Conservation (phyloP, 2,113 vertebrate species). For the Pseudorectes ferrugineus region DNA sequence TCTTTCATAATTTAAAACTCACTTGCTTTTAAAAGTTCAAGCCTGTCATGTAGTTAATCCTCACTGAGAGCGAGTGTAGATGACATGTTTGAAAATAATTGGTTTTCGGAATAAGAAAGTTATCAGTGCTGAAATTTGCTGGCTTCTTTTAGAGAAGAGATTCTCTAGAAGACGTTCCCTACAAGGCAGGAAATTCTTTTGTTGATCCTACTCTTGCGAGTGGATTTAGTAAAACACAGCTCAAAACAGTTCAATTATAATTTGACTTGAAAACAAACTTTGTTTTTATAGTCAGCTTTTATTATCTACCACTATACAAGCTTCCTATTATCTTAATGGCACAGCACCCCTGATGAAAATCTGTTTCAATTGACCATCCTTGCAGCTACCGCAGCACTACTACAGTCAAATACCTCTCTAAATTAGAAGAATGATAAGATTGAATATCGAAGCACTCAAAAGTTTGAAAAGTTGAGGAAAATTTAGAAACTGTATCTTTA, state of each 20-base stretch:
- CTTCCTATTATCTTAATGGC: not conserved
- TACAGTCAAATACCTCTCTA: not conserved
- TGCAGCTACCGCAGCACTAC: not conserved
- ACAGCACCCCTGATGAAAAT: not conserved
- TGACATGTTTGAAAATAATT: constrained; percentile 42
- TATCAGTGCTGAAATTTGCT: not conserved
- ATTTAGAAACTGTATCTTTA: not conserved
- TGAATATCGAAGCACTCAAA: not conserved
- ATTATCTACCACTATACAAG: not conserved
- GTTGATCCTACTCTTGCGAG: not conserved
- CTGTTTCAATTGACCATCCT: not conserved
- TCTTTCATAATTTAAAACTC: constrained; percentile 30
- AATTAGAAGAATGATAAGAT: not conserved
- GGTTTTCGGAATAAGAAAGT: not conserved
- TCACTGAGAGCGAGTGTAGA: not conserved
- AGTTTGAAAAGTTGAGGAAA: not conserved
- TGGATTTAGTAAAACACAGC: not conserved
- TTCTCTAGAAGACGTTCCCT: not conserved
- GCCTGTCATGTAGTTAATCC: constrained; percentile 33
- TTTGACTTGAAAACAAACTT: not conserved
- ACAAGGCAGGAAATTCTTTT: not conserved
- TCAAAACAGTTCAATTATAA: not conserved
- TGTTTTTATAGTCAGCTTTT: not conserved
- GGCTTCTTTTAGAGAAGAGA: not conserved
- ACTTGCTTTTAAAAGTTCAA: constrained; percentile 55